Conservation (phyloP, 1,140 invertebrate genomes). For the Goniozus legneri region DNA sequence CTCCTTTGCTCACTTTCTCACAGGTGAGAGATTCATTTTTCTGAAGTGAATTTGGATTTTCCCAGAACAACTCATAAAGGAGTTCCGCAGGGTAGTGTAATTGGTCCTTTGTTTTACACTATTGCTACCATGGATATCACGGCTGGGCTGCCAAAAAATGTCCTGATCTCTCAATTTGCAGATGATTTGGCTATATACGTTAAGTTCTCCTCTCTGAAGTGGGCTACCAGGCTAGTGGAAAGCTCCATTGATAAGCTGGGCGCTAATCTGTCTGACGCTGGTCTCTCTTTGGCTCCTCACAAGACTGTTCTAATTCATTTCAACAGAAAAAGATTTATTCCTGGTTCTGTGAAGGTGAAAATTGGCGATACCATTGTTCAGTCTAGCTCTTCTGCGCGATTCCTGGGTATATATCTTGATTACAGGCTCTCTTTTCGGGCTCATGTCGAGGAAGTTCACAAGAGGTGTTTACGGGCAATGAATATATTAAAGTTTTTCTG, state of each 20-base stretch:
- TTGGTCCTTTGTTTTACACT: constrained; percentile 11
- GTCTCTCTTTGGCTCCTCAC: not conserved
- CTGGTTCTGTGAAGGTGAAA: not conserved
- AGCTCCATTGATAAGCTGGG: constrained; percentile 3
- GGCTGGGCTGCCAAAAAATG: not conserved
- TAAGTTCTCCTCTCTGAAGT: not conserved
- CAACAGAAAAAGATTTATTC: constrained; percentile 8
- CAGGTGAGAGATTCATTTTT: not conserved
- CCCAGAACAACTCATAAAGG: constrained; percentile 4
- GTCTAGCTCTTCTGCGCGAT: not conserved
- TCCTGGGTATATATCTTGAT: constrained; percentile 11
- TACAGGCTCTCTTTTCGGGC: constrained; percentile 5
- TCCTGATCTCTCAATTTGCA: constrained; percentile 6
- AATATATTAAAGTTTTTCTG: constrained; percentile 5
- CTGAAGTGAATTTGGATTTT: not conserved
- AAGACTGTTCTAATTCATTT: constrained; percentile 11
- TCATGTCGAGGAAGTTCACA: not conserved
- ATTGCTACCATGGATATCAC: not conserved
- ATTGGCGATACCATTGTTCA: not conserved
- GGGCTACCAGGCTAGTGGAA: constrained; percentile 3
- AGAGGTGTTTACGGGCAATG: not conserved
- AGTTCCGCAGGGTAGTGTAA: constrained; percentile 8
- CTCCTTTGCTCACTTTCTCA: not conserved
- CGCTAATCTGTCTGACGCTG: constrained; percentile 1
- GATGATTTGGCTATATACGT: constrained; percentile 8